Evolutionary conservation across 2,888 invertebrate species (phyloP).

Genomic region (Sclerodermus sp.): DNA sequence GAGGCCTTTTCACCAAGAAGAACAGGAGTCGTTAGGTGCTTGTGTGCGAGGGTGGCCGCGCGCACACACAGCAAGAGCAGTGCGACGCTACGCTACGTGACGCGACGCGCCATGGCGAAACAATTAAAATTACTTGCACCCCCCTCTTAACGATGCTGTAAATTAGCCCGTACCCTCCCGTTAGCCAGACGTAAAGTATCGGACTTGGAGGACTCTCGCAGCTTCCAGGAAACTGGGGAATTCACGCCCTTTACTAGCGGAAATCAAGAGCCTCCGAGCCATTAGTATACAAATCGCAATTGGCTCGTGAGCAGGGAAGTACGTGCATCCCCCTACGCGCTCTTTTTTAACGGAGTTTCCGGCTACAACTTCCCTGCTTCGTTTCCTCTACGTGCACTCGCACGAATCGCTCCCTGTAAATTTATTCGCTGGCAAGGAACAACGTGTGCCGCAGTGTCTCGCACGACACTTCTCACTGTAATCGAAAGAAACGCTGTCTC

Average conservation of each 20-base stretch:
- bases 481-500: no score
- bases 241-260: neutral
- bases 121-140: slow-evolving; percentile 21
- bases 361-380: no score
- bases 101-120: slow-evolving; percentile 6
- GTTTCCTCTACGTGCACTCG: no score
- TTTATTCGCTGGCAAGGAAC: no score
- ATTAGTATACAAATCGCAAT: neutral
- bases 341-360: no score
- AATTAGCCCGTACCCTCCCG: slow-evolving; percentile 10
- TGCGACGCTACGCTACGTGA: neutral
- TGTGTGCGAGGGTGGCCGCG: neutral
- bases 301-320: neutral
- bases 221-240: slow-evolving; percentile 8
- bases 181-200: slow-evolving; percentile 1
- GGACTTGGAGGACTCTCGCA: neutral
- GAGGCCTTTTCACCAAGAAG: slow-evolving; percentile 1
- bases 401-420: no score
- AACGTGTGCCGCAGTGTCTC: no score
- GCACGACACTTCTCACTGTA: no score
- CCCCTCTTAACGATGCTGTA: slow-evolving; percentile 13
- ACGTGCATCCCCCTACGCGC: no score
- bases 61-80: neutral
- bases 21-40: slow-evolving; percentile 2
- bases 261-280: no score